Conservation (phyloP, 1,140 invertebrate genomes). For the Bradynema listronoti region DNA sequence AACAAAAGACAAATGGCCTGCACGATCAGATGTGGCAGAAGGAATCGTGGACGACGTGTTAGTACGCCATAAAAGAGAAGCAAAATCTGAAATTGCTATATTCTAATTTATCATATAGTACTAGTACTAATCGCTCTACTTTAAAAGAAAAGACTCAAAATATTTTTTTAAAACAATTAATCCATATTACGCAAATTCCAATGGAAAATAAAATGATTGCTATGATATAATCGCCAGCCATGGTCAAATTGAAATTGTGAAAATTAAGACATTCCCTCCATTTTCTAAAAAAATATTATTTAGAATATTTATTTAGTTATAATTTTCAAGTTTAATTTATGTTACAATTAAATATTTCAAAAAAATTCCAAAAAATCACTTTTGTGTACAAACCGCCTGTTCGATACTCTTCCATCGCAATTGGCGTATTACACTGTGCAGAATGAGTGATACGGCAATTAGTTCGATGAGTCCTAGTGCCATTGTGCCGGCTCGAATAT, state of each 20-base stretch:
- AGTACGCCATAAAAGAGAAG: conserved; percentile 48
- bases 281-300: conserved; percentile 28
- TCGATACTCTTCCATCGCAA: conserved; percentile 40
- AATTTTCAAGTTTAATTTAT: too few relatives aligned
- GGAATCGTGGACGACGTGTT: conserved; percentile 30
- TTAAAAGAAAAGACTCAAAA: too few relatives aligned
- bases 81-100: conserved; percentile 43
- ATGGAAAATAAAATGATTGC: conserved; percentile 39
- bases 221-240: conserved; percentile 51
- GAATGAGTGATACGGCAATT: conserved; percentile 31
- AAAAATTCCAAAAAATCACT: conserved; percentile 21
- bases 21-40: conserved; percentile 48
- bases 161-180: conserved; percentile 14
- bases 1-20: conserved; percentile 44
- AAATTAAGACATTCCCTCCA: conserved; percentile 48
- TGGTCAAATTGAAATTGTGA: conserved; percentile 50
- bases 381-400: conserved; percentile 20
- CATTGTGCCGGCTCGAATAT: conserved; percentile 44
- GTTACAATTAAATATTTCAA: too few relatives aligned
- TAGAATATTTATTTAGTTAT: too few relatives aligned
- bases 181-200: conserved; percentile 44
- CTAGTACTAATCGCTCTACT: too few relatives aligned
- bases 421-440: conserved; percentile 34
- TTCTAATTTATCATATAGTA: not conserved
- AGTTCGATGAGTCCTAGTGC: conserved; percentile 46